A percentile compares a stretch with the other conserved stretches of the same genome.
Evolutionary conservation across 2,797 vertebrate genomes (phyloP).

Genomic region (Pterois miles): DNA sequence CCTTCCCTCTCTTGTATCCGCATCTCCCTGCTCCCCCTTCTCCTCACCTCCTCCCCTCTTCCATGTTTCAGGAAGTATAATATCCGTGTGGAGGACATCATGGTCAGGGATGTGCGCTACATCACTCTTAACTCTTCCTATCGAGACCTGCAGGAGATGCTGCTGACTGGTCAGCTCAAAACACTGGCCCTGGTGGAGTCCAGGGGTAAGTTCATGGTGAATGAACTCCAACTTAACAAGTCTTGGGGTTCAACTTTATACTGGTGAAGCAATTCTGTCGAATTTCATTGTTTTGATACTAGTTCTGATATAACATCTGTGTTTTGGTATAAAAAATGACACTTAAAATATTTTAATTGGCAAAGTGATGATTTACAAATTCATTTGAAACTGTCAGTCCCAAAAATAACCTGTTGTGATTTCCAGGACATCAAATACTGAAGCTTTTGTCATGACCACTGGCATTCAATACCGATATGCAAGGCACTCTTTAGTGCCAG

Average conservation of each 20-base stretch:
- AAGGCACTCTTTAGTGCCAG: no score
- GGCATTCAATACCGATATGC: no score
- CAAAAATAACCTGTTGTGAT: neutral
- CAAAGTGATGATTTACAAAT: neutral
- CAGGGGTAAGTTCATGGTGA: conserved; percentile 82
- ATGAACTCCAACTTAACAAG: neutral
- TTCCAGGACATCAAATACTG: no score
- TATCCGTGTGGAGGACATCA: conserved; percentile 97
- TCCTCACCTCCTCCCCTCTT: neutral
- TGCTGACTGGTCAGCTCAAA: conserved; percentile 91
- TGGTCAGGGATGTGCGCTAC: conserved; percentile 93
- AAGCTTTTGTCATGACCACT: no score
- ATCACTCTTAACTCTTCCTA: conserved; percentile 93
- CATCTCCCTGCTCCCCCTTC: neutral
- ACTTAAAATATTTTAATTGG: neutral
- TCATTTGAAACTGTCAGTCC: neutral
- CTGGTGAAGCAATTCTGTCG: no score
- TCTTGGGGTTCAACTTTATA: neutral
- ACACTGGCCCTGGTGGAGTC: conserved; percentile 94
- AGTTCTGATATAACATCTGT: neutral
- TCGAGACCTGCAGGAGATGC: conserved; percentile 91
- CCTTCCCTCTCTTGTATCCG: neutral
- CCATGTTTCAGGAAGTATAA: conserved; percentile 90
- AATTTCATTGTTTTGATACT: neutral
- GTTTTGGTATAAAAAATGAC: neutral